A percentile compares a stretch with the other conserved stretches of the same genome.
Conservation (phyloP, 2,797 vertebrate species). For the Coranthus polyacanthus region DNA sequence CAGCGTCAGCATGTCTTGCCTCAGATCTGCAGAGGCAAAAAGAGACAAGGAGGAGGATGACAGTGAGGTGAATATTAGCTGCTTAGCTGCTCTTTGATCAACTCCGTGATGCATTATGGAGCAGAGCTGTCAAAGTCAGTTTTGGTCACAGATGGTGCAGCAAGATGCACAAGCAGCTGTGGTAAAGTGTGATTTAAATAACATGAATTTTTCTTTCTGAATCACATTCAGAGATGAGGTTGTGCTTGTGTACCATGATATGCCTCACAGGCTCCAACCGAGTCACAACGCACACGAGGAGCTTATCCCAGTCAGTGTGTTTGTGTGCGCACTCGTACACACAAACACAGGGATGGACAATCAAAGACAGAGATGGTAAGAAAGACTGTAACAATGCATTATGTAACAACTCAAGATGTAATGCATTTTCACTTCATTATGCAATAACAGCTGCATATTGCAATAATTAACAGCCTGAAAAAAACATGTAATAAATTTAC, state of each 20-base stretch:
- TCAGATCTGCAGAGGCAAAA: slow-evolving; percentile 87
- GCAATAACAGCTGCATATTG: not conserved
- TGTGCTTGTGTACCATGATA: slow-evolving; percentile 38
- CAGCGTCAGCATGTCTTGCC: slow-evolving; percentile 98
- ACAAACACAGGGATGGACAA: not conserved
- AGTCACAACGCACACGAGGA: slow-evolving; percentile 34
- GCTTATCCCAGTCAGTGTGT: slow-evolving; percentile 10
- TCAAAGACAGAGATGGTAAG: not conserved
- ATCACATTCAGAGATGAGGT: slow-evolving; percentile 13
- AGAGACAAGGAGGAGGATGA: slow-evolving; percentile 58
- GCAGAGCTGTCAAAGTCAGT: slow-evolving; percentile 63
- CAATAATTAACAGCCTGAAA: too few species aligned
- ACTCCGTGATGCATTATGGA: slow-evolving; percentile 55
- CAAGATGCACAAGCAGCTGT: slow-evolving; percentile 34
- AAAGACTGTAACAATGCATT: not conserved
- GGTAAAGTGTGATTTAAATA: slow-evolving; percentile 21
- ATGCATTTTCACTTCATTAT: too few species aligned
- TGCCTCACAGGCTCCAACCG: slow-evolving; percentile 22
- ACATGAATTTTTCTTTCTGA: slow-evolving; percentile 19
- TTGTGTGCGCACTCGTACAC: not conserved
- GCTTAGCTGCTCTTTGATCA: slow-evolving; percentile 75
- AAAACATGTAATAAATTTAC: too few species aligned
- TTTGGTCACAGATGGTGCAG: slow-evolving; percentile 51
- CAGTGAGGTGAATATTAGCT: slow-evolving; percentile 62
- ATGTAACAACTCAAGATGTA: not conserved